Base-by-base conservation (phyloP, 2,888 invertebrate species). In the Rutpela maculata region DNA sequence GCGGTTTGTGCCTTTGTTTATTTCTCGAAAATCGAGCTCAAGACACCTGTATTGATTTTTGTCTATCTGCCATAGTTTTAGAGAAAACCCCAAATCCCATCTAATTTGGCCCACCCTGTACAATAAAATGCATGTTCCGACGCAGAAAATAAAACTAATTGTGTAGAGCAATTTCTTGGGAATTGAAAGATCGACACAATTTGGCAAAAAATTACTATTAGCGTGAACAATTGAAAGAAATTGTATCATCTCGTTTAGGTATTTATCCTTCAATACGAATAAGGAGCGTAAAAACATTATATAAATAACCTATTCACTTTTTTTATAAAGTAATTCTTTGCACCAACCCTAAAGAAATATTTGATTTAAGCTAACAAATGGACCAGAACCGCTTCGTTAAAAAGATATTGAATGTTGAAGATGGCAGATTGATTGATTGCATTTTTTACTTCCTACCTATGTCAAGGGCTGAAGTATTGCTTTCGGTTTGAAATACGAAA, bases 391-490 rank as follows among this genome's bases (percentile, higher is more conserved):
- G 65, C 18, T 66, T 66, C 65, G 65, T 66, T 66, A 66, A 66
- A 38, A 38, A 38, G 65, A 66, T 66, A 66, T 66, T 66, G 43
- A 66, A 66, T 66, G 65, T 66, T 66, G 65, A 66, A 66, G 65
- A 66, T 66, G 65, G 65, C 38, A 43, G 65, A 66, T 66, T 66
- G 65, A 66, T 66, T 66, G 65, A 66, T 66, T 66, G 65, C 65
- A 66, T 66, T 66, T 65, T 66, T 66, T 66, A 66, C 43, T 38
- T 19, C 65, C 65, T 66, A 66, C 65, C 65, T 66, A 66, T 66
- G 65, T 66, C 65, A 66, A 66, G 43, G 65, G 50, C 65, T 66
- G 65, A 43, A 43, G 65, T 19, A 66, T 43, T 66, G 65, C 0
- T 31, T 63, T 63, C 35, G 17, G 62, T 19, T 66, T 43, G 65